These are phyloP conservation scores for Dinomys branickii DNA, from an alignment of 2,113 vertebrate genomes.

Conservation along the genomic window DNA sequence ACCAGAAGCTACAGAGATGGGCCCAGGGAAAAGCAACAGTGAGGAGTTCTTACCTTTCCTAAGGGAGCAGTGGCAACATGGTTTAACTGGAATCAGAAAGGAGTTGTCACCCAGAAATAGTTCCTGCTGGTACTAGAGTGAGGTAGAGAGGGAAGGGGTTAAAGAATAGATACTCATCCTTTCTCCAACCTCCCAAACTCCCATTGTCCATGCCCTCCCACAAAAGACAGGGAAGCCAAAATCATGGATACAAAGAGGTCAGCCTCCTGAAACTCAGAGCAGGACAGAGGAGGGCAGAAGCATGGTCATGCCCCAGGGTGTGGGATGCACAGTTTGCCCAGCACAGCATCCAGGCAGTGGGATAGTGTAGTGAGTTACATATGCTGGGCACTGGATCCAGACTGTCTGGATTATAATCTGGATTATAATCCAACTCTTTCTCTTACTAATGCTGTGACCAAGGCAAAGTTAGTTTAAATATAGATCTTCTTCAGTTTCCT, in stretches of 20 bases:
- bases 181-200: not conserved
- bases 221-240: not conserved
- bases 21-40: not conserved
- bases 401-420: not conserved
- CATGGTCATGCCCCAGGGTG: fast-evolving
- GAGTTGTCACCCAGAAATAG: not conserved
- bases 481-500: not conserved
- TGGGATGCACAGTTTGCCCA: not conserved
- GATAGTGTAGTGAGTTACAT: not conserved
- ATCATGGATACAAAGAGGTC: not conserved
- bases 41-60: not conserved
- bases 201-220: not conserved
- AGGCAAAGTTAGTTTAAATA: not conserved
- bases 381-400: not conserved
- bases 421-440: not conserved
- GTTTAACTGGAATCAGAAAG: not conserved
- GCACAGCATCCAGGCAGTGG: not conserved
- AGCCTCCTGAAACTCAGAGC: not conserved
- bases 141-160: not conserved
- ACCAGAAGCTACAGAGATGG: not conserved
- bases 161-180: not conserved
- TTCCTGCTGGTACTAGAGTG: not conserved
- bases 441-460: not conserved
- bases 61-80: not conserved
- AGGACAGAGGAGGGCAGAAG: not conserved